Evolutionary conservation across 2,797 vertebrate species (phyloP).

Genomic region (Morelia viridis): DNA sequence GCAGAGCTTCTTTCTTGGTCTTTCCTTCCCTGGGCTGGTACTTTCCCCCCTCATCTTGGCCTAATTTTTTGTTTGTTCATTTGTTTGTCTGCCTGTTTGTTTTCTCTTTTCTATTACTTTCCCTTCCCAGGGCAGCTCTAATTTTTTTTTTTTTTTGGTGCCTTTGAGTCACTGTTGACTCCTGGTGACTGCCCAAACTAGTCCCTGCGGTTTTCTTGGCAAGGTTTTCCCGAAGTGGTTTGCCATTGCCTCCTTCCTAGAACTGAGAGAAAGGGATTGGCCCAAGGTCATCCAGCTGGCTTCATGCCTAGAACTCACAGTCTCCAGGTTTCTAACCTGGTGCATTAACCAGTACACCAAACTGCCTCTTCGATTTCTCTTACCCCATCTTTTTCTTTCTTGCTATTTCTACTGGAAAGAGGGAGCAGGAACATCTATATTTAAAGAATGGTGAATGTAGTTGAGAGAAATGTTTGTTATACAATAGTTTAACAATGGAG

Average conservation of each 20-base stretch:
- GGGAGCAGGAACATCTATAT: too few species aligned
- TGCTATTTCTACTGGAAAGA: too few species aligned
- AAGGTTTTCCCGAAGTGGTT: background rate
- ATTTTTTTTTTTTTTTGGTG: background rate
- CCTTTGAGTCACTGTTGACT: background rate
- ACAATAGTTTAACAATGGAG: too few species aligned
- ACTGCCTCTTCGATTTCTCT: background rate
- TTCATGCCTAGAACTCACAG: background rate
- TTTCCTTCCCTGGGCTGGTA: too few species aligned
- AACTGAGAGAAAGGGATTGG: background rate
- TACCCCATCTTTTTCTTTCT: background rate
- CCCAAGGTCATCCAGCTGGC: background rate
- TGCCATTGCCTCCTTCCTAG: background rate
- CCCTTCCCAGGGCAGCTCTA: too few species aligned
- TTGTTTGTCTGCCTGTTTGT: too few species aligned
- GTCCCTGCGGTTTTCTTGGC: background rate
- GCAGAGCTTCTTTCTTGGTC: too few species aligned
- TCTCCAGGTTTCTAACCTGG: background rate
- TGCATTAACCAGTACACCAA: background rate
- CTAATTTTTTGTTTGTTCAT: too few species aligned
- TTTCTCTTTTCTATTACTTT: too few species aligned
- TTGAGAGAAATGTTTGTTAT: too few species aligned
- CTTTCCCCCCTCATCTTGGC: too few species aligned
- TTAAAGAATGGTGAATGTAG: too few species aligned
- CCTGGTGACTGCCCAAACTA: background rate